A percentile compares a stretch with the other conserved stretches of the same genome.
These are phyloP conservation scores for Tubiluchus corallicola DNA, from an alignment of 2,888 invertebrate species.

Conservation along the genomic window DNA sequence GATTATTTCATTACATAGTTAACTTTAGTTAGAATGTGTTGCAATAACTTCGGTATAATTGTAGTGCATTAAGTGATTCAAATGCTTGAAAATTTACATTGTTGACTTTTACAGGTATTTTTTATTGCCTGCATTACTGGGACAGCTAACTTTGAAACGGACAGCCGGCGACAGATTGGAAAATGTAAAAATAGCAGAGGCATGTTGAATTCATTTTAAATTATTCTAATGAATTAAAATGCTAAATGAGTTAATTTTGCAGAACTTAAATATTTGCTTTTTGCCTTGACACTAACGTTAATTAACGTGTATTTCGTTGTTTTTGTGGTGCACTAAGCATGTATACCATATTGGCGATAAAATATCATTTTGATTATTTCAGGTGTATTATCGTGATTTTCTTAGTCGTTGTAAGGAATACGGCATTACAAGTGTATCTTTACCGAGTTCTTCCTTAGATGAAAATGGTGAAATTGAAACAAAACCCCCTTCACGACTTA, in stretches of 20 bases:
- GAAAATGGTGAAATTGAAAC: slow-evolving; percentile 12
- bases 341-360: too few species aligned
- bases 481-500: slow-evolving; percentile 1
- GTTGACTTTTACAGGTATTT: slow-evolving; percentile 39
- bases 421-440: slow-evolving; percentile 43
- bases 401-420: slow-evolving; percentile 62
- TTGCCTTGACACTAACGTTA: too few species aligned
- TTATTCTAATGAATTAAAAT: neutral
- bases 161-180: slow-evolving; percentile 42
- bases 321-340: slow-evolving; percentile 18
- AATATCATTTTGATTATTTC: too few species aligned
- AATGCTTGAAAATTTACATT: too few species aligned
- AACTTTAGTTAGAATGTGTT: too few species aligned
- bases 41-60: too few species aligned
- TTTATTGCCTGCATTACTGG: slow-evolving; percentile 62
- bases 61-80: too few species aligned
- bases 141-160: slow-evolving; percentile 49
- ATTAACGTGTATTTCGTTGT: slow-evolving; percentile 20
- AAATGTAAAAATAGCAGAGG: slow-evolving; percentile 51
- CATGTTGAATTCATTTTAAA: slow-evolving; percentile 7
- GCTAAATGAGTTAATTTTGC: slow-evolving; percentile 8
- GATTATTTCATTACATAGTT: neutral
- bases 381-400: slow-evolving; percentile 63
- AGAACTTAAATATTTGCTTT: too few species aligned
- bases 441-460: slow-evolving; percentile 10